Evolutionary conservation across 2,888 invertebrate genomes (phyloP).

Genomic region (Mimas tiliae): DNA sequence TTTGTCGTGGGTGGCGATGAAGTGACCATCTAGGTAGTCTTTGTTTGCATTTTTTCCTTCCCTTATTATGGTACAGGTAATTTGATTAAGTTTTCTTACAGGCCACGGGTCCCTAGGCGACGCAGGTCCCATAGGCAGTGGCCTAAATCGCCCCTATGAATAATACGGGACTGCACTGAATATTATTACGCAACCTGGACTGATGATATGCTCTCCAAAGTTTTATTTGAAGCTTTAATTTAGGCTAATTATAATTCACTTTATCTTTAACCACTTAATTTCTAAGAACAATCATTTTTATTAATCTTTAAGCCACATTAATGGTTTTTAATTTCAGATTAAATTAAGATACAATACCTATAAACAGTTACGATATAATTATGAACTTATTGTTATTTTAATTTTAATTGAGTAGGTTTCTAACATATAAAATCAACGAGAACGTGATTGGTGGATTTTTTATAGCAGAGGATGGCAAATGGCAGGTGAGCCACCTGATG

Average conservation of each 20-base stretch:
- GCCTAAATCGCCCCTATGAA: too few species aligned
- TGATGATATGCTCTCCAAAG: too few species aligned
- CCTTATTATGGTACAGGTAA: too few species aligned
- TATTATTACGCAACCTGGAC: too few species aligned
- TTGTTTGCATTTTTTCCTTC: too few species aligned
- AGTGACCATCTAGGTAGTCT: too few species aligned
- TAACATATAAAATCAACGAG: neutral
- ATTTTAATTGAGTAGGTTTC: neutral
- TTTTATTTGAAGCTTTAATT: neutral
- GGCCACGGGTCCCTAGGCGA: too few species aligned
- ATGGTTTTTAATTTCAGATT: conserved; percentile 5
- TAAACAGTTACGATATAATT: neutral
- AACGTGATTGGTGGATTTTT: neutral
- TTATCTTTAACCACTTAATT: neutral
- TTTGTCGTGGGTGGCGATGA: too few species aligned
- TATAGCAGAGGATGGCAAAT: neutral
- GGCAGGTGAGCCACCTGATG: too few species aligned
- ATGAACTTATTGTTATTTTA: neutral
- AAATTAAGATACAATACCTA: neutral
- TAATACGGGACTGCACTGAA: too few species aligned
- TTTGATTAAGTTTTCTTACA: too few species aligned
- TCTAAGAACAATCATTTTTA: neutral
- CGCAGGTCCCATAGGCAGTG: too few species aligned
- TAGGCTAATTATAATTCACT: neutral
- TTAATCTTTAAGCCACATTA: neutral